Evolutionary conservation across 2,797 vertebrate species (phyloP).

Genomic region (Falco peregrinus): DNA sequence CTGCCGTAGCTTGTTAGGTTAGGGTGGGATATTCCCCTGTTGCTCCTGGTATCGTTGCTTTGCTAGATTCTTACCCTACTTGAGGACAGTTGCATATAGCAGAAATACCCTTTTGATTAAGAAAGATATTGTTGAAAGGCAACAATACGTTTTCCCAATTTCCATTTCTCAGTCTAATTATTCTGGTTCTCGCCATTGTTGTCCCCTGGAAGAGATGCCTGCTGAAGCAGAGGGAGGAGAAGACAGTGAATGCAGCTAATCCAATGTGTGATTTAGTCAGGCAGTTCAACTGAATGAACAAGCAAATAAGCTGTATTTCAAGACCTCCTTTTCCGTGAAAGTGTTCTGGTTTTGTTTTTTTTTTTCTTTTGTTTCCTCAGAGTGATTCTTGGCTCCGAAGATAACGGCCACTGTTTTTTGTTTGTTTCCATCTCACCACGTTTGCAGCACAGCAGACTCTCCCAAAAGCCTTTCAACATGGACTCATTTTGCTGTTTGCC

Average conservation of each 20-base stretch:
- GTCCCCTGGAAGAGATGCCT: neutral
- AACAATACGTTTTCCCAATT: neutral
- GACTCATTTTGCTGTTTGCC: neutral
- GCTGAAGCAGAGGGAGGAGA: neutral
- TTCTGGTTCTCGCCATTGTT: neutral
- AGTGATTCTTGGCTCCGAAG: neutral
- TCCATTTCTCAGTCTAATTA: neutral
- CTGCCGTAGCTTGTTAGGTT: neutral
- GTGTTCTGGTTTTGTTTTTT: neutral
- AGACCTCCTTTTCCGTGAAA: neutral
- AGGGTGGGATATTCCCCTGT: neutral
- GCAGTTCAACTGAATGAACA: neutral
- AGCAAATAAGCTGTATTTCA: neutral
- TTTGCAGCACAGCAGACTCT: neutral
- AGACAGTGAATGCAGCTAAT: neutral
- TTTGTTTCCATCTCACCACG: neutral
- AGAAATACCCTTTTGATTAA: neutral
- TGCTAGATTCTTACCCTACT: neutral
- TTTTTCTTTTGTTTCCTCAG: neutral
- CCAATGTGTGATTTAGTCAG: neutral
- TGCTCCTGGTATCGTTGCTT: neutral
- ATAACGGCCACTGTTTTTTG: neutral
- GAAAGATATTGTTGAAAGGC: neutral
- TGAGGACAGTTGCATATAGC: neutral
- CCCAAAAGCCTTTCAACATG: neutral